Evolutionary conservation across 2,113 vertebrate species (phyloP).

Genomic region (Cervus canadensis): DNA sequence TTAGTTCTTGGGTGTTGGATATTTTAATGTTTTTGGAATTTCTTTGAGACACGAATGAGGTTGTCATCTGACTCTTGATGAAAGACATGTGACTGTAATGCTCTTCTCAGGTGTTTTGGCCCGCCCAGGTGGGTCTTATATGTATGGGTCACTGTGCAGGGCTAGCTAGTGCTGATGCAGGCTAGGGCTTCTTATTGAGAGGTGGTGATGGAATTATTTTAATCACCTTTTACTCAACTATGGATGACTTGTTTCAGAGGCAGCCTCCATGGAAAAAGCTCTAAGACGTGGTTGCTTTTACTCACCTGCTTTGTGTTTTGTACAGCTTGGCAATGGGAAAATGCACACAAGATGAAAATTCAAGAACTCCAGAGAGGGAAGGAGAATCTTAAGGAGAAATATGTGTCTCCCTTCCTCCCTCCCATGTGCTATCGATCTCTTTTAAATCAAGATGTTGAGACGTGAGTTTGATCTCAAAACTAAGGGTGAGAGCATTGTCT

Average conservation of each 20-base stretch:
- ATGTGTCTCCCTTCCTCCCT: not conserved
- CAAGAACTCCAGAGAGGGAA: not conserved
- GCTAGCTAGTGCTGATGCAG: not conserved
- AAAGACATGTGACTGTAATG: not conserved
- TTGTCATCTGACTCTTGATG: not conserved
- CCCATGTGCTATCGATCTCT: slow-evolving; percentile 12
- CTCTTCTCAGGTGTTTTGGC: not conserved
- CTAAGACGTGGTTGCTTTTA: not conserved
- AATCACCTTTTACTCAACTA: not conserved
- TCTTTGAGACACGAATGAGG: not conserved
- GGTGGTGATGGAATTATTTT: not conserved
- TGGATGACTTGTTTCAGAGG: not conserved
- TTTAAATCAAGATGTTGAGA: not conserved
- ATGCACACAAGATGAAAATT: not conserved
- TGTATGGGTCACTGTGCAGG: not conserved
- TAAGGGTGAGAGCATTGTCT: slow-evolving; percentile 24
- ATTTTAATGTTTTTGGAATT: not conserved
- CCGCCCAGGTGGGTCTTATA: fast-evolving
- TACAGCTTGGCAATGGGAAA: not conserved
- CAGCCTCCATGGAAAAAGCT: not conserved
- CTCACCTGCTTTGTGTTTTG: not conserved
- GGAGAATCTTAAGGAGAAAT: not conserved
- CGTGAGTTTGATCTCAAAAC: slow-evolving; percentile 21
- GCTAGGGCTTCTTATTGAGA: not conserved
- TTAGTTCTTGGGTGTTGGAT: not conserved